These are phyloP conservation scores for Cisticola juncidis DNA, from an alignment of 2,113 vertebrate species.

Conservation along the genomic window DNA sequence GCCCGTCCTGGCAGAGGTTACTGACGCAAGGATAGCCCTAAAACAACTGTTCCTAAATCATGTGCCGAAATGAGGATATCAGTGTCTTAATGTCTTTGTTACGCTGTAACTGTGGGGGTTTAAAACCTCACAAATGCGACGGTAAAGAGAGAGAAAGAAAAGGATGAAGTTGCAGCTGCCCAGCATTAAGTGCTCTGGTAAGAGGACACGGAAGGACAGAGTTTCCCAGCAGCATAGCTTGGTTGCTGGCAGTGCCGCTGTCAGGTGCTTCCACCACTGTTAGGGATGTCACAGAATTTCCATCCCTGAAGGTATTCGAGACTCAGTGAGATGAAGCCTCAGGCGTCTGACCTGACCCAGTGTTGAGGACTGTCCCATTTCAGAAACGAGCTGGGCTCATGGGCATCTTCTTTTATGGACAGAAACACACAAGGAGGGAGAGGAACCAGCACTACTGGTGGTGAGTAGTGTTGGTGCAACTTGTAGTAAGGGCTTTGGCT, in stretches of 20 bases:
- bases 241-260: neutral
- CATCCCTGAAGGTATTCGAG: neutral
- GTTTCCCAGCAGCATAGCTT: neutral
- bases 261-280: no score
- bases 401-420: neutral
- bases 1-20: neutral
- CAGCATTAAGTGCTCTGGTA: rapidly evolving
- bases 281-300: neutral
- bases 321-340: neutral
- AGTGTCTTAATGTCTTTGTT: neutral
- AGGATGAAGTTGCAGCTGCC: neutral
- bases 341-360: neutral
- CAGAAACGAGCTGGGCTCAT: neutral
- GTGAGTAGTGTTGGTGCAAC: neutral
- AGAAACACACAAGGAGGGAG: neutral
- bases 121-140: neutral
- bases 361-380: neutral
- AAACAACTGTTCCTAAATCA: no score
- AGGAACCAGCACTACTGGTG: neutral
- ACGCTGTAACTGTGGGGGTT: neutral
- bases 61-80: neutral
- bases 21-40: neutral
- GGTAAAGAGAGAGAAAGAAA: neutral
- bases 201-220: no score
- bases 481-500: neutral